A percentile compares a stretch with the other conserved stretches of the same genome.
These are phyloP conservation scores for Oligia strigilis DNA, from an alignment of 2,888 invertebrate genomes.

Conservation along the genomic window DNA sequence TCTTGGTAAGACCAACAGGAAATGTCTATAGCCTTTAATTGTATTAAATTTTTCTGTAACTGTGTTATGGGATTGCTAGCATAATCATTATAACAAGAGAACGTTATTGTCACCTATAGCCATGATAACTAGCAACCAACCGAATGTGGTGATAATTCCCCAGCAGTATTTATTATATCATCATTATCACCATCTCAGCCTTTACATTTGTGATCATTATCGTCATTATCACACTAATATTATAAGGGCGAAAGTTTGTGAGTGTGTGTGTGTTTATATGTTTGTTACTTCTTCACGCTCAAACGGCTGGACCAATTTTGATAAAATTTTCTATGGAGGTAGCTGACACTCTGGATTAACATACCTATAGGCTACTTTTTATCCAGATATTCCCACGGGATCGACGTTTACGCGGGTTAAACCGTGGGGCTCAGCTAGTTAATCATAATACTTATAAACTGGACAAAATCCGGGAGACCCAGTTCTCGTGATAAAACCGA, in stretches of 20 bases:
- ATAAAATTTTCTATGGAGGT: too few relatives aligned
- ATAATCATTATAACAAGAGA: neutral
- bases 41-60: neutral
- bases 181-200: neutral
- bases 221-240: neutral
- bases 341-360: too few relatives aligned
- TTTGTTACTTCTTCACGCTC: too few relatives aligned
- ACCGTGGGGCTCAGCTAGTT: too few relatives aligned
- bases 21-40: neutral
- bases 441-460: too few relatives aligned
- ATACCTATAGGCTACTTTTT: too few relatives aligned
- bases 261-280: too few relatives aligned
- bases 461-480: conserved; percentile 11
- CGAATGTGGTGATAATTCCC: neutral
- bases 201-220: neutral
- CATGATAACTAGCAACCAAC: neutral
- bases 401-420: too few relatives aligned
- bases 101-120: neutral
- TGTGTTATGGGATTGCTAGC: neutral
- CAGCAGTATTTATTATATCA: neutral
- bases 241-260: too few relatives aligned
- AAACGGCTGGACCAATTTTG: too few relatives aligned
- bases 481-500: neutral
- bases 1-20: neutral
- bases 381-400: too few relatives aligned